These are phyloP conservation scores for Oppia nitens DNA, from an alignment of 1,140 invertebrate species.

Conservation along the genomic window DNA sequence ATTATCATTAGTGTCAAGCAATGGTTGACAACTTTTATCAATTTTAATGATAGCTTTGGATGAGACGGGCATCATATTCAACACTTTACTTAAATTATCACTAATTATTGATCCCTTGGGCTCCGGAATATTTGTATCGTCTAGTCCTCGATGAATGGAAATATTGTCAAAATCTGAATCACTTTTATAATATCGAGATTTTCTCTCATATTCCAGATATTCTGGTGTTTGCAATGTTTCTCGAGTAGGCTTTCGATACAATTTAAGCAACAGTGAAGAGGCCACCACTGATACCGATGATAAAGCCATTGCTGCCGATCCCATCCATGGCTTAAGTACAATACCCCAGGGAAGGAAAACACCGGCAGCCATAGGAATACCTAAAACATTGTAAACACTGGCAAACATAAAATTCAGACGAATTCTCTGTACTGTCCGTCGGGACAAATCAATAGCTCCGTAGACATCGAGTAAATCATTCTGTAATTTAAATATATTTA, in stretches of 20 bases:
- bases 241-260: conserved; percentile 44
- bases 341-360: conserved; percentile 70
- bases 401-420: conserved; percentile 95
- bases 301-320: conserved; percentile 92
- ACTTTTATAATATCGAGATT: background rate
- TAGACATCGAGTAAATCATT: conserved; percentile 94
- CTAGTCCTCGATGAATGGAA: conserved; percentile 48
- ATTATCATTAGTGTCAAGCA: background rate
- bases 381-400: conserved; percentile 89
- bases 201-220: conserved; percentile 25
- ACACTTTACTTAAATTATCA: conserved; percentile 17
- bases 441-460: conserved; percentile 78
- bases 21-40: background rate
- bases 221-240: conserved; percentile 44
- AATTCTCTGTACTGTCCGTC: conserved; percentile 76
- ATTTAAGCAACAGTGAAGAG: conserved; percentile 78
- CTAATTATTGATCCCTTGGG: conserved; percentile 19
- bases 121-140: conserved; percentile 34
- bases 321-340: conserved; percentile 92
- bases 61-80: conserved; percentile 13
- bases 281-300: conserved; percentile 93
- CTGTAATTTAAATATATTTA: too few species aligned
- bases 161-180: conserved; percentile 37
- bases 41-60: background rate
- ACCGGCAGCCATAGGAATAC: conserved; percentile 92